A percentile compares a stretch with the other conserved stretches of the same genome.
phyloP scores from a whole-genome alignment of 2,888 invertebrate species.

The Teleiodes luculella region DNA sequence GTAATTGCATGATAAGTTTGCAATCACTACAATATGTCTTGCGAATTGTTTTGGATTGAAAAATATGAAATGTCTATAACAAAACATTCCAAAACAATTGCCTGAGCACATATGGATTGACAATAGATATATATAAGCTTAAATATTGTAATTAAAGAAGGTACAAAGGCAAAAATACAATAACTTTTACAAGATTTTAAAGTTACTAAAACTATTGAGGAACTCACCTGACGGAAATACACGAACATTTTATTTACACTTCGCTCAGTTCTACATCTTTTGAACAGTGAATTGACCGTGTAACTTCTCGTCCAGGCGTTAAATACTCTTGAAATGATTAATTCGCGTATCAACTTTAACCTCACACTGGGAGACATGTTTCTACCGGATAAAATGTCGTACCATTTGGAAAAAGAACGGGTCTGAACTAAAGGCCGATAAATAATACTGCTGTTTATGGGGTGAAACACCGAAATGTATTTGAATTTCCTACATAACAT shows the following conservation, averaged over 20 bases:
- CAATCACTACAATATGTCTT: too few species aligned
- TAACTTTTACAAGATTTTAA: not conserved
- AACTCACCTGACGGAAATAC: constrained; percentile 45
- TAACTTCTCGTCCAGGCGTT: constrained; percentile 56
- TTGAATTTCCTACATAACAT: constrained; percentile 56
- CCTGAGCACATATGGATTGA: too few species aligned
- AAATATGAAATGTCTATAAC: too few species aligned
- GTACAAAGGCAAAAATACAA: not conserved
- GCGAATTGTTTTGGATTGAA: too few species aligned
- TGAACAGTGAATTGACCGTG: constrained; percentile 52
- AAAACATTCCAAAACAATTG: too few species aligned
- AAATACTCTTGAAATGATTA: constrained; percentile 53
- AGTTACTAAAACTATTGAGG: not conserved
- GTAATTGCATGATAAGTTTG: too few species aligned
- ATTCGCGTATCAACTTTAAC: constrained; percentile 53
- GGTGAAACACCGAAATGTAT: constrained; percentile 42
- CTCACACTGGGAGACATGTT: constrained; percentile 44
- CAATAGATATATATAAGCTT: too few species aligned
- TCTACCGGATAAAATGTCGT: constrained; percentile 26
- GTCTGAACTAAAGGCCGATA: constrained; percentile 34
- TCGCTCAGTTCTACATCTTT: constrained; percentile 53
- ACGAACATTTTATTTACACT: constrained; percentile 59
- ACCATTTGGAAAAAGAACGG: constrained; percentile 39
- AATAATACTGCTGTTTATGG: constrained; percentile 34
- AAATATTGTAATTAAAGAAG: too few species aligned